These are phyloP conservation scores for Tetranychus truncatus DNA, from an alignment of 2,888 invertebrate species.

Conservation along the genomic window DNA sequence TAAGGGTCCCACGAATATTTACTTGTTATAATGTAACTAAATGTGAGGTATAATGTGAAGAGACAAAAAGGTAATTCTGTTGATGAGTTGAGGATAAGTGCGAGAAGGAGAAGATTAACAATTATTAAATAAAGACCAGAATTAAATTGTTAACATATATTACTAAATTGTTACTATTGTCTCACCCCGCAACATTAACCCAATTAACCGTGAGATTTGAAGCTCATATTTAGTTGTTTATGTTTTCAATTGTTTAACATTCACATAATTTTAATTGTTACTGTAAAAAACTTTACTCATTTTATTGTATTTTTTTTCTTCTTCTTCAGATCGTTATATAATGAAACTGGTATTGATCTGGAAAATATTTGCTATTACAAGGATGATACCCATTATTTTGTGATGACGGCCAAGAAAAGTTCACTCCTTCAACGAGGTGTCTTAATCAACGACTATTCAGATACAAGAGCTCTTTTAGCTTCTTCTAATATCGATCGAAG, in stretches of 20 bases:
- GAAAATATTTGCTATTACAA: constrained; percentile 99
- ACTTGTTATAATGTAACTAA: background rate
- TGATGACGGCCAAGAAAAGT: constrained; percentile 97
- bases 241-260: background rate
- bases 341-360: constrained; percentile 74
- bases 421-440: constrained; percentile 83
- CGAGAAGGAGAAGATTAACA: background rate
- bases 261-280: background rate
- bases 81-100: background rate
- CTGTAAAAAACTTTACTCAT: background rate
- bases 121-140: no score
- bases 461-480: constrained; percentile 67
- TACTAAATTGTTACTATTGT: background rate
- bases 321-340: constrained; percentile 40
- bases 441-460: constrained; percentile 69
- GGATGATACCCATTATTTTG: constrained; percentile 98
- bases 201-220: background rate
- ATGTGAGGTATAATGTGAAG: background rate
- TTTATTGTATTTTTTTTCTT: background rate
- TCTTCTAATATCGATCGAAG: constrained; percentile 77
- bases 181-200: background rate
- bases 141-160: background rate
- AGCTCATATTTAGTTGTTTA: background rate
- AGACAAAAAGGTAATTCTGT: background rate
- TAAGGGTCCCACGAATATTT: background rate